phyloP scores from a whole-genome alignment of 2,888 invertebrate genomes.

The Sycophila texana region DNA sequence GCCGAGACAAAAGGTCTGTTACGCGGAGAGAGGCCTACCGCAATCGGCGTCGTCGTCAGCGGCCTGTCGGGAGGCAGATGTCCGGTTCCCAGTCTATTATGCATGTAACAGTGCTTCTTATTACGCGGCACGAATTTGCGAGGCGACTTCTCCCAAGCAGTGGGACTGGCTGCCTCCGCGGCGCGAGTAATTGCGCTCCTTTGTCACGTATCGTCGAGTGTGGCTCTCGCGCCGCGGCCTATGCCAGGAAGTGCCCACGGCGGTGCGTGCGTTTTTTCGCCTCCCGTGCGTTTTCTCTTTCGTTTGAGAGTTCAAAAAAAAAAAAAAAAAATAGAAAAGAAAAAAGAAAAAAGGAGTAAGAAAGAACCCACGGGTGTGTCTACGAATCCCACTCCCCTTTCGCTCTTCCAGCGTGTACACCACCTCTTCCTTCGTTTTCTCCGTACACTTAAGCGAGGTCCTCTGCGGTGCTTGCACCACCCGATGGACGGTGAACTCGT shows the following conservation, averaged over 20 bases:
- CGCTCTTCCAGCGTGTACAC: neutral
- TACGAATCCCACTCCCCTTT: neutral
- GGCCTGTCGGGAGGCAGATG: conserved; percentile 20
- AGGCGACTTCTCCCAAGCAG: neutral
- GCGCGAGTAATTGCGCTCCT: conserved; percentile 21
- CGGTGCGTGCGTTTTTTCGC: neutral
- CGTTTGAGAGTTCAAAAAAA: neutral
- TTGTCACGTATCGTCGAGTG: conserved; percentile 24
- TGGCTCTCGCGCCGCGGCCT: neutral
- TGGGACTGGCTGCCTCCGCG: neutral
- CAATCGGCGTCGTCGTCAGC: conserved; percentile 32
- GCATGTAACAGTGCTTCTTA: conserved; percentile 32
- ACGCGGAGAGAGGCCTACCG: conserved; percentile 33
- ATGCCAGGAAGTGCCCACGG: conserved; percentile 1
- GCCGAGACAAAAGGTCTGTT: neutral
- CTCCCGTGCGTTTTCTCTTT: conserved; percentile 39
- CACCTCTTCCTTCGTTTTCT: neutral
- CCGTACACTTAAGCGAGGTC: neutral
- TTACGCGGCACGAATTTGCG: conserved; percentile 36
- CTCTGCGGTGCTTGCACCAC: neutral
- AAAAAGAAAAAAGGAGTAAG: neutral
- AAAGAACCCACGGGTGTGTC: neutral
- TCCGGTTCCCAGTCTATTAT: conserved; percentile 11
- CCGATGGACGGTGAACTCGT: conserved; percentile 37
- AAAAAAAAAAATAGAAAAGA: too few species aligned